phyloP scores from a whole-genome alignment of 2,113 vertebrate species.

The Epinephelus moara region DNA sequence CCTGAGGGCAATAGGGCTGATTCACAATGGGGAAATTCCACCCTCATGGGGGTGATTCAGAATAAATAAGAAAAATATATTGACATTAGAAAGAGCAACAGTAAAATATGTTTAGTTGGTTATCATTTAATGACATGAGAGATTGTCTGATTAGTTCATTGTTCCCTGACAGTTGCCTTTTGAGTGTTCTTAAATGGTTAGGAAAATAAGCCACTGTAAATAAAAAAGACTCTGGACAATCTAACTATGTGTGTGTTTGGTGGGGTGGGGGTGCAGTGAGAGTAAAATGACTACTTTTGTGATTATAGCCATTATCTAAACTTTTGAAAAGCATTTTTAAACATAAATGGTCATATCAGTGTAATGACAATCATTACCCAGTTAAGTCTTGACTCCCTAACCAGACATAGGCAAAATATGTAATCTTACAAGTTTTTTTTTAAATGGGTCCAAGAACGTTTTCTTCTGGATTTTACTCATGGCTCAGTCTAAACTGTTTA shows the following conservation, averaged over 20 bases:
- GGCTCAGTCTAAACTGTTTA: slow-evolving; percentile 21
- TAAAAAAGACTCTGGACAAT: background rate
- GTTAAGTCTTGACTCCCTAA: slow-evolving; percentile 4
- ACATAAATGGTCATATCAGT: slow-evolving; percentile 25
- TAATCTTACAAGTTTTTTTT: slow-evolving; percentile 5
- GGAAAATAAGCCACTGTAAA: background rate
- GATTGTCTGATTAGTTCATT: background rate
- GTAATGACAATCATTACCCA: slow-evolving; percentile 40
- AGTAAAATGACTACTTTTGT: background rate
- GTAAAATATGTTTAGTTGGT: background rate
- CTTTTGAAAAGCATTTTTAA: slow-evolving; percentile 34
- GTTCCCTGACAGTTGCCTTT: background rate
- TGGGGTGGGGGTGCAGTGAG: background rate
- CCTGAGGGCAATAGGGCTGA: slow-evolving; percentile 29
- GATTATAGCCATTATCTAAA: slow-evolving; percentile 43
- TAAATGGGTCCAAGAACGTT: background rate
- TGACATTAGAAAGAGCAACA: background rate
- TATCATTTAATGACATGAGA: background rate
- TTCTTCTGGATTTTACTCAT: slow-evolving; percentile 11
- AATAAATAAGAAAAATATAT: background rate
- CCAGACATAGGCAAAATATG: slow-evolving; percentile 24
- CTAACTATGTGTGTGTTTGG: background rate
- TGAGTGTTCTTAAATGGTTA: background rate
- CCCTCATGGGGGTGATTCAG: slow-evolving; percentile 30
- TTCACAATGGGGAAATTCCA: slow-evolving; percentile 53